Conservation (phyloP, 2,888 invertebrate species). For the Hyalella azteca region DNA sequence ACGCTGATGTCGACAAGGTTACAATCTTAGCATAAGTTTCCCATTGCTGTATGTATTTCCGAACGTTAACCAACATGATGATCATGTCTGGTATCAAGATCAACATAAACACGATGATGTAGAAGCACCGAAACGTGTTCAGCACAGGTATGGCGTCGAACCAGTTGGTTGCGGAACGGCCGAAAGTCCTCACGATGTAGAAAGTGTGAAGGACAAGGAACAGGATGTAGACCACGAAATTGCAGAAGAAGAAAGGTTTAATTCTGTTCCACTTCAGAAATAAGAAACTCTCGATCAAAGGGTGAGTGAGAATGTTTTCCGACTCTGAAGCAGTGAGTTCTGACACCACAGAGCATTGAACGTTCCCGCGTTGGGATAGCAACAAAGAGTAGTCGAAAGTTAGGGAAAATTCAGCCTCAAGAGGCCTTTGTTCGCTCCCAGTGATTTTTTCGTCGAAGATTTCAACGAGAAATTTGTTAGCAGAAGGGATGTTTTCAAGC, state of each 20-base stretch:
- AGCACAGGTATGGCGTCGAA: not conserved
- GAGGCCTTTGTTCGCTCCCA: constrained; percentile 65
- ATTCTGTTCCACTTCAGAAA: constrained; percentile 69
- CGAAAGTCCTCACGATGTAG: constrained; percentile 61
- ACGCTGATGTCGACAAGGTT: constrained; percentile 65
- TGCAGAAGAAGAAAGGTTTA: constrained; percentile 67
- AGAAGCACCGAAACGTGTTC: constrained; percentile 62
- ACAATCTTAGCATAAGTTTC: constrained; percentile 68
- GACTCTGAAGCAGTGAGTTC: constrained; percentile 66
- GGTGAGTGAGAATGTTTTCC: constrained; percentile 67
- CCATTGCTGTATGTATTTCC: constrained; percentile 67
- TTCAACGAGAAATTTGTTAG: constrained; percentile 67
- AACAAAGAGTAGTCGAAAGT: constrained; percentile 67
- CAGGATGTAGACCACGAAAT: constrained; percentile 66
- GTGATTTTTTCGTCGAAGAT: constrained; percentile 67
- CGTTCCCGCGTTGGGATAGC: constrained; percentile 64
- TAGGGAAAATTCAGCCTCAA: constrained; percentile 65
- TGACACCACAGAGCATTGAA: constrained; percentile 68
- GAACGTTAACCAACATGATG: constrained; percentile 51
- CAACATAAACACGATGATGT: constrained; percentile 66
- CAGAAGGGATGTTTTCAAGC: constrained; percentile 67
- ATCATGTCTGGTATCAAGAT: constrained; percentile 50
- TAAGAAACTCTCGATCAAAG: constrained; percentile 69
- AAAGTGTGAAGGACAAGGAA: constrained; percentile 67
- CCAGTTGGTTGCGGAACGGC: constrained; percentile 23